These are phyloP conservation scores for Sebastes minor DNA, from an alignment of 2,797 vertebrate genomes.

Conservation along the genomic window DNA sequence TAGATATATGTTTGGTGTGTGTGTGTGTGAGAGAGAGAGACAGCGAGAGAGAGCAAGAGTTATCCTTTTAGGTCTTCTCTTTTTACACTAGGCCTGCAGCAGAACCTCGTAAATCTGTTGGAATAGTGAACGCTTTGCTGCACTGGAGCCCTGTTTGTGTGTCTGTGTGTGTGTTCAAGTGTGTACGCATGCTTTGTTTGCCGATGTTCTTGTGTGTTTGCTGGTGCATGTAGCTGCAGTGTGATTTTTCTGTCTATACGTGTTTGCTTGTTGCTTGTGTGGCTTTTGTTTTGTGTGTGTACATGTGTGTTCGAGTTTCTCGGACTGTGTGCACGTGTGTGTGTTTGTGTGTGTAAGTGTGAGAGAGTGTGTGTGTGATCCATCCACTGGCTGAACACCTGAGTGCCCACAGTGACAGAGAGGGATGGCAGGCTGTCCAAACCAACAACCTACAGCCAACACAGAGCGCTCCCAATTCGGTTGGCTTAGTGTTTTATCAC, in stretches of 20 bases:
- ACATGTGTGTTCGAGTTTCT: neutral
- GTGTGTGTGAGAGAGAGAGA: neutral
- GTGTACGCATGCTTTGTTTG: constrained; percentile 38
- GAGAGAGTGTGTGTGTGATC: constrained; percentile 26
- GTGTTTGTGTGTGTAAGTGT: constrained; percentile 8
- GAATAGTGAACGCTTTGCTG: constrained; percentile 37
- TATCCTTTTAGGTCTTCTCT: constrained; percentile 42
- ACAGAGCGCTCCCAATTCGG: constrained; percentile 26
- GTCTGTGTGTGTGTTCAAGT: constrained; percentile 33
- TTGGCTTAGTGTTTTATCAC: constrained; percentile 58
- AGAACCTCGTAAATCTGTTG: constrained; percentile 53
- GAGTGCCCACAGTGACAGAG: constrained; percentile 64
- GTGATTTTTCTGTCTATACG: constrained; percentile 29
- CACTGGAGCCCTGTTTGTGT: constrained; percentile 32
- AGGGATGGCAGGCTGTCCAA: constrained; percentile 62
- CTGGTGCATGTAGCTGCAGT: constrained; percentile 34
- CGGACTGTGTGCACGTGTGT: neutral
- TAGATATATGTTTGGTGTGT: neutral
- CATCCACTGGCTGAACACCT: constrained; percentile 63
- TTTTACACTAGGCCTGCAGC: constrained; percentile 43
- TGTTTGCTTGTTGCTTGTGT: constrained; percentile 32
- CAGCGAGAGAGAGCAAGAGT: neutral
- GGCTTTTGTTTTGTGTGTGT: neutral
- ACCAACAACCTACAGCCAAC: constrained; percentile 61
- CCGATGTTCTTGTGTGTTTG: constrained; percentile 33